A percentile compares a stretch with the other conserved stretches of the same genome.
These are phyloP conservation scores for Lanius ludovicianus DNA, from an alignment of 2,113 vertebrate species.

Conservation along the genomic window DNA sequence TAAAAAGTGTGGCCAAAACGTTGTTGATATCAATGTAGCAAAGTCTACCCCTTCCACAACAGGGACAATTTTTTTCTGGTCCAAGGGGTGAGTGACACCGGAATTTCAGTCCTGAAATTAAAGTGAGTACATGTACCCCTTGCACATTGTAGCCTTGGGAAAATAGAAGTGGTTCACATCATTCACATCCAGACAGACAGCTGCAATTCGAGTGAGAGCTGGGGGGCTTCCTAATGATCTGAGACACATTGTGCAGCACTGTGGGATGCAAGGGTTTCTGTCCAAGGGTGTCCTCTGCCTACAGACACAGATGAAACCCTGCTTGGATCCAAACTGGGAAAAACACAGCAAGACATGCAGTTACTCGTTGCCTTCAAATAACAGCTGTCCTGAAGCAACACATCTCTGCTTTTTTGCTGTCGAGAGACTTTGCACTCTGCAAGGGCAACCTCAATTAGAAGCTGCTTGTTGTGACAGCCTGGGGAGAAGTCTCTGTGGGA, in stretches of 20 bases:
- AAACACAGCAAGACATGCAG: neutral
- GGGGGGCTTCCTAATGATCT: neutral
- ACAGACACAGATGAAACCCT: neutral
- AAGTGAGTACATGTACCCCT: neutral
- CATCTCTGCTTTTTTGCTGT: neutral
- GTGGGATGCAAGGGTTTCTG: neutral
- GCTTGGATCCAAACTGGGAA: neutral
- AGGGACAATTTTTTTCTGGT: neutral
- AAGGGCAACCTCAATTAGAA: neutral
- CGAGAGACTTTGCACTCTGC: neutral
- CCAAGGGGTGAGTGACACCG: neutral
- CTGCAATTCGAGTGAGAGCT: neutral
- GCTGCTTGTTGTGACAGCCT: slow-evolving; percentile 5
- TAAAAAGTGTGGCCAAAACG: neutral
- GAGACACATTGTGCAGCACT: neutral
- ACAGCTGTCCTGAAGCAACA: neutral
- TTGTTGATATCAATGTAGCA: neutral
- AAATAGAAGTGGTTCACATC: neutral
- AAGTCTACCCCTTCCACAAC: neutral
- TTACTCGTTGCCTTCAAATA: neutral
- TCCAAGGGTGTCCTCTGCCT: neutral
- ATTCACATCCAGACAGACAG: neutral
- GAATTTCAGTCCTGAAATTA: neutral
- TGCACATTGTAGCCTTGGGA: neutral
- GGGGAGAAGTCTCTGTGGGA: neutral